Percentiles rank a stretch among this genome's conserved stretches.
Conservation (phyloP, 64 coral and sea anemone species). For the Anthopleura sola region DNA sequence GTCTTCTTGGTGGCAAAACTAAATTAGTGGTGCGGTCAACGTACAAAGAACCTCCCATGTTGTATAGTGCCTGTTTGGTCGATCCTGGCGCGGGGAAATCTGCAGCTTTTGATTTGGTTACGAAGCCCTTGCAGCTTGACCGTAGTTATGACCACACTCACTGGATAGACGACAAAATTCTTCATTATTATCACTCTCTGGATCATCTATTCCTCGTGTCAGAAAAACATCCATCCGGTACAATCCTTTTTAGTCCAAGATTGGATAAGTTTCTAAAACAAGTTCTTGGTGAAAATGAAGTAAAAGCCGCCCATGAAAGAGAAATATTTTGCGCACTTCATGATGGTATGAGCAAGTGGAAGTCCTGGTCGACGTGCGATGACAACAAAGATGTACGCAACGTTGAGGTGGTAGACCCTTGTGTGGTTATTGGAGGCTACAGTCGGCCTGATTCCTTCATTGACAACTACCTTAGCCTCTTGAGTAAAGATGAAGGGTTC, state of each 20-base stretch:
- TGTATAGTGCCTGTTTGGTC: background rate
- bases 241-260: background rate
- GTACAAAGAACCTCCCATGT: background rate
- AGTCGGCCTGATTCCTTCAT: conserved; percentile 2
- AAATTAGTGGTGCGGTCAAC: background rate
- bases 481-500: background rate
- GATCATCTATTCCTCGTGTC: background rate
- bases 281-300: background rate
- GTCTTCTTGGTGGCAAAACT: background rate
- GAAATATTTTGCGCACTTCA: background rate
- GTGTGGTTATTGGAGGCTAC: background rate
- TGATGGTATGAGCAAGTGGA: background rate
- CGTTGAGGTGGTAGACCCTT: background rate
- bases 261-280: conserved; percentile 2
- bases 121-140: background rate
- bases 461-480: background rate
- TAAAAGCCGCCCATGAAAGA: background rate
- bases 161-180: background rate
- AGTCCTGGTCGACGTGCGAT: background rate
- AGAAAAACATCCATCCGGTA: background rate
- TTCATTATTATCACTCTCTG: background rate
- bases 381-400: background rate
- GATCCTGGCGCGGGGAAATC: conserved; percentile 15
- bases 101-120: background rate
- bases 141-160: background rate